A percentile compares a stretch with the other conserved stretches of the same genome.
Evolutionary conservation across 2,888 invertebrate species (phyloP).

Genomic region (Bursaphelenchus okinawaensis): DNA sequence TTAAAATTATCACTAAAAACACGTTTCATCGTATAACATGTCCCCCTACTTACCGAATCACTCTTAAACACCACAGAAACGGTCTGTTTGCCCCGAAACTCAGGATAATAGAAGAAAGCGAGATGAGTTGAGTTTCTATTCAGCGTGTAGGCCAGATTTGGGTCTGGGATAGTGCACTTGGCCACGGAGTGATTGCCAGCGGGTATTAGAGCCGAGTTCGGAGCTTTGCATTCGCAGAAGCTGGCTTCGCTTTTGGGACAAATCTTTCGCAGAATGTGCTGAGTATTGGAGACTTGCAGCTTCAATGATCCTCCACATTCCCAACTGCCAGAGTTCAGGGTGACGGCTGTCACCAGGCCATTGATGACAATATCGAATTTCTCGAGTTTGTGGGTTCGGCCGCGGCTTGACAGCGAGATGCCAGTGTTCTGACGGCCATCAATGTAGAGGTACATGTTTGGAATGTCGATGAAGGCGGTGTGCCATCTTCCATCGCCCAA

Average conservation of each 20-base stretch:
- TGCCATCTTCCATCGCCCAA: constrained; percentile 39
- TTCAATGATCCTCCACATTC: neutral
- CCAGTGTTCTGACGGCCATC: constrained; percentile 27
- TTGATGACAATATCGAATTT: constrained; percentile 20
- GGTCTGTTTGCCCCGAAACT: constrained; percentile 16
- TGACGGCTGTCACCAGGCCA: constrained; percentile 27
- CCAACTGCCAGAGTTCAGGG: constrained; percentile 5
- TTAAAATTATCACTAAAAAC: neutral
- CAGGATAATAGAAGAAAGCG: constrained; percentile 31
- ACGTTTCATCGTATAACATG: neutral
- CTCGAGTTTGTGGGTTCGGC: neutral
- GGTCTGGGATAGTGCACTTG: neutral
- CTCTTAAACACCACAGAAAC: constrained; percentile 33
- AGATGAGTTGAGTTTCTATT: constrained; percentile 24
- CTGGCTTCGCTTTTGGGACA: constrained; percentile 22
- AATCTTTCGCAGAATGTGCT: constrained; percentile 22
- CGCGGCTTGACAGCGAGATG: constrained; percentile 23
- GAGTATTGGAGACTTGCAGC: neutral
- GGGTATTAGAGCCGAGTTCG: constrained; percentile 25
- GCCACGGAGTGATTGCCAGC: neutral
- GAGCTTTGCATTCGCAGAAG: constrained; percentile 36
- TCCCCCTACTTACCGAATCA: constrained; percentile 27
- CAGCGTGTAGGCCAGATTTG: constrained; percentile 20
- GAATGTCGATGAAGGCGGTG: constrained; percentile 19
- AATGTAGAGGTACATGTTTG: constrained; percentile 17